These are phyloP conservation scores for Lophochroa leadbeateri DNA, from an alignment of 2,113 vertebrate species.

Conservation along the genomic window DNA sequence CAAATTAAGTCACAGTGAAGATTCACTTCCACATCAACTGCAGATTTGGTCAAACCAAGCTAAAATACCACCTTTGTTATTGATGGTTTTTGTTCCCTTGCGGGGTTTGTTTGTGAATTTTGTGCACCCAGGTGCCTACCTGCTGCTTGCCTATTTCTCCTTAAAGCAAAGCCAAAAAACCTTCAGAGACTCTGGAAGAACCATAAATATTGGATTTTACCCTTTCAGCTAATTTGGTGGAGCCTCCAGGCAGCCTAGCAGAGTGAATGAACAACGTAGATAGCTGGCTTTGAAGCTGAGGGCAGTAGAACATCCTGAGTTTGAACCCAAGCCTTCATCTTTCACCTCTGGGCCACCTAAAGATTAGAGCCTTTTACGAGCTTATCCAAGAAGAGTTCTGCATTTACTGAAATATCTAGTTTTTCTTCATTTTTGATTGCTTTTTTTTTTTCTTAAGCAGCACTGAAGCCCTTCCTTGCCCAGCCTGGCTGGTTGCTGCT, in stretches of 20 bases:
- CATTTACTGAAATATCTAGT: background rate
- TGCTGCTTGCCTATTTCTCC: background rate
- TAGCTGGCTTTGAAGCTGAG: background rate
- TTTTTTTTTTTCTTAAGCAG: background rate
- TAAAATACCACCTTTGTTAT: background rate
- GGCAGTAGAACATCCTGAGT: background rate
- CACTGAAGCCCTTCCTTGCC: background rate
- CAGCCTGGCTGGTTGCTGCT: background rate
- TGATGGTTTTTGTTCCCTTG: background rate
- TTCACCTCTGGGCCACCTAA: background rate
- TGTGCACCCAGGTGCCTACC: background rate
- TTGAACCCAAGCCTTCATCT: background rate
- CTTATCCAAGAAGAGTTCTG: background rate
- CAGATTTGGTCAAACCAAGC: background rate
- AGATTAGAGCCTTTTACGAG: background rate
- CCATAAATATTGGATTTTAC: background rate
- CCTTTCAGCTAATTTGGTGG: background rate
- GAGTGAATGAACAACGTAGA: background rate
- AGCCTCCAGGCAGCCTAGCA: background rate
- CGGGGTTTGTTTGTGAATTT: background rate
- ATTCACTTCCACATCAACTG: background rate
- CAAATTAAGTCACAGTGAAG: background rate
- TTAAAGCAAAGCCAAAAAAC: background rate
- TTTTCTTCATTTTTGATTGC: background rate
- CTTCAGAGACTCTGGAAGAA: background rate